These are phyloP conservation scores for Didymodactylos carnosus DNA, from an alignment of 2,888 invertebrate genomes.

Conservation along the genomic window DNA sequence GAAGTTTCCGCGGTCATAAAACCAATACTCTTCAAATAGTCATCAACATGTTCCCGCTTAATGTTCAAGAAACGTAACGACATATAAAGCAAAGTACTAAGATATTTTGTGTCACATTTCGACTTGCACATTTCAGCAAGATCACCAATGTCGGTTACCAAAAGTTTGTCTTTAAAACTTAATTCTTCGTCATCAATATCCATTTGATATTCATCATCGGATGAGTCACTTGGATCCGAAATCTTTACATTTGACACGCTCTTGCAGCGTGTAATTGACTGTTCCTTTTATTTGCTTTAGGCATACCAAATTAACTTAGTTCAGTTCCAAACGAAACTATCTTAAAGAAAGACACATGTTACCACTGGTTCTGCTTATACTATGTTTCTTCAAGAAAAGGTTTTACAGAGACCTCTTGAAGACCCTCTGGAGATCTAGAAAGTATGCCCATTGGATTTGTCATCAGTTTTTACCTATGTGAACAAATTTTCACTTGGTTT, in stretches of 20 bases:
- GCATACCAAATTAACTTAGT: not conserved
- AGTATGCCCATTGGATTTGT: too few relatives aligned
- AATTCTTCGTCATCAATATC: not conserved
- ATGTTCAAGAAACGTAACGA: not conserved
- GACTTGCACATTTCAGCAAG: not conserved
- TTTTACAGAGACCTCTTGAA: too few relatives aligned
- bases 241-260: not conserved
- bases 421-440: too few relatives aligned
- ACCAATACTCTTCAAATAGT: not conserved
- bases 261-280: not conserved
- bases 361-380: not conserved
- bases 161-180: not conserved
- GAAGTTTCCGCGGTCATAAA: not conserved
- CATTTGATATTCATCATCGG: not conserved
- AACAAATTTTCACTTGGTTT: too few relatives aligned
- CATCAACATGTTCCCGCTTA: not conserved
- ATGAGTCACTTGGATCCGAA: not conserved
- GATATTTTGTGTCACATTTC: too few relatives aligned
- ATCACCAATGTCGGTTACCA: not conserved
- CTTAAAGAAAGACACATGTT: not conserved
- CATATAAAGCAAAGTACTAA: too few relatives aligned
- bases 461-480: too few relatives aligned
- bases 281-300: not conserved
- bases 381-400: too few relatives aligned
- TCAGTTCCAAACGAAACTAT: not conserved